Conservation (phyloP, 2,888 invertebrate species). For the Polyommatus iphigenia region DNA sequence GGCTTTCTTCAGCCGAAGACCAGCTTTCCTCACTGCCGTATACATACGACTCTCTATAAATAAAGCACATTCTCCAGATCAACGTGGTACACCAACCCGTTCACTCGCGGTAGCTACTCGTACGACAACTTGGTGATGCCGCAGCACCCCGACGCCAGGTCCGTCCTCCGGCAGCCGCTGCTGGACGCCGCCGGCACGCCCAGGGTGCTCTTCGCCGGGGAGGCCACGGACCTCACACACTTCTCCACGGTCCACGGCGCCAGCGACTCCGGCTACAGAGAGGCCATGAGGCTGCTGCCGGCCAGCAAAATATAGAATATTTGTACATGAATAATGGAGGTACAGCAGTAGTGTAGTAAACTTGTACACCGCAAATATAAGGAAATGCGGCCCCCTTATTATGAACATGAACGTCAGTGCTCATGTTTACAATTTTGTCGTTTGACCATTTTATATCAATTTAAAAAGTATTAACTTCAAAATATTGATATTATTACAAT, state of each 20-base stretch:
- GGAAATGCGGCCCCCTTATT: too few relatives aligned
- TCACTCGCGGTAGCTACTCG: constrained; percentile 86
- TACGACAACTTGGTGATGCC: constrained; percentile 79
- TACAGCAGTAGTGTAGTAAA: too few relatives aligned
- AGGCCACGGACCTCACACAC: constrained; percentile 76
- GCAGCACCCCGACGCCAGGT: constrained; percentile 66
- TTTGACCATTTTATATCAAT: too few relatives aligned
- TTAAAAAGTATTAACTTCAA: too few relatives aligned
- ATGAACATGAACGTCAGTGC: too few relatives aligned
- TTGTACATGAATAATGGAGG: neutral
- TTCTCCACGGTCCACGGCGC: constrained; percentile 88
- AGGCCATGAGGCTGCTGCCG: constrained; percentile 68
- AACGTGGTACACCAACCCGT: constrained; percentile 84
- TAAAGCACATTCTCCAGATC: neutral
- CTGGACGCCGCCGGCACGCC: constrained; percentile 64
- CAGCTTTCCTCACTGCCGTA: neutral
- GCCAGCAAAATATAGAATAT: constrained; percentile 27
- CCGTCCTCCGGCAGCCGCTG: constrained; percentile 81
- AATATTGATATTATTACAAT: too few relatives aligned
- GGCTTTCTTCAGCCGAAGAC: neutral
- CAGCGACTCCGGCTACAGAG: constrained; percentile 83
- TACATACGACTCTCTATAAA: neutral
- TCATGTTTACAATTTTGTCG: too few relatives aligned
- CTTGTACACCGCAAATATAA: too few relatives aligned
- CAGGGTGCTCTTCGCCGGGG: constrained; percentile 81